These are phyloP conservation scores for Enteromius anoplus DNA, from an alignment of 2,797 vertebrate genomes.

Conservation along the genomic window DNA sequence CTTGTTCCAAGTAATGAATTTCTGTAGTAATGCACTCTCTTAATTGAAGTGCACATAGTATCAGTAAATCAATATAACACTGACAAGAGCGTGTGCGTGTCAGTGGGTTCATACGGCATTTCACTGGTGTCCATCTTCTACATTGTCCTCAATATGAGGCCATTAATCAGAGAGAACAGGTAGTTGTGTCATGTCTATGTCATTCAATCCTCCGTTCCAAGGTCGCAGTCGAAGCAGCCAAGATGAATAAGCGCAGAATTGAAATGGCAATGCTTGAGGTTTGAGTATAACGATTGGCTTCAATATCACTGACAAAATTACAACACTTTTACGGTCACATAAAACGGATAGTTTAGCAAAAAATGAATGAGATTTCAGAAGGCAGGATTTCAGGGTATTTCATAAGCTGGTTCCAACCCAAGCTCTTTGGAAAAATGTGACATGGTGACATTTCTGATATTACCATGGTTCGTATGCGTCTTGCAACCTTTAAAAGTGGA, in stretches of 20 bases:
- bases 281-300: not conserved
- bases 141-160: slow-evolving; percentile 9
- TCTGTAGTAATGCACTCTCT: slow-evolving; percentile 41
- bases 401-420: not conserved
- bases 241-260: not conserved
- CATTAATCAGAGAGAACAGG: slow-evolving; percentile 29
- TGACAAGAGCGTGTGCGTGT: slow-evolving; percentile 8
- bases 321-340: not conserved
- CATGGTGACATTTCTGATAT: not conserved
- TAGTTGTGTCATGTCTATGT: slow-evolving; percentile 12
- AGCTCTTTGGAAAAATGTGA: not conserved
- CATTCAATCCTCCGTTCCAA: slow-evolving; percentile 17
- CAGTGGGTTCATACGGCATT: not conserved
- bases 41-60: slow-evolving; percentile 41
- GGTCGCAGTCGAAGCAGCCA: slow-evolving; percentile 12
- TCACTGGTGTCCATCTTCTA: slow-evolving; percentile 25
- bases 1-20: slow-evolving; percentile 17
- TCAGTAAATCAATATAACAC: slow-evolving; percentile 46
- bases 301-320: not conserved
- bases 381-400: not conserved
- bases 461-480: not conserved
- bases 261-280: not conserved
- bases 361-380: slow-evolving; percentile 1
- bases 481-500: not conserved
- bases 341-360: not conserved